Conservation (phyloP, 2,113 vertebrate species). For the Rafetus swinhoei region DNA sequence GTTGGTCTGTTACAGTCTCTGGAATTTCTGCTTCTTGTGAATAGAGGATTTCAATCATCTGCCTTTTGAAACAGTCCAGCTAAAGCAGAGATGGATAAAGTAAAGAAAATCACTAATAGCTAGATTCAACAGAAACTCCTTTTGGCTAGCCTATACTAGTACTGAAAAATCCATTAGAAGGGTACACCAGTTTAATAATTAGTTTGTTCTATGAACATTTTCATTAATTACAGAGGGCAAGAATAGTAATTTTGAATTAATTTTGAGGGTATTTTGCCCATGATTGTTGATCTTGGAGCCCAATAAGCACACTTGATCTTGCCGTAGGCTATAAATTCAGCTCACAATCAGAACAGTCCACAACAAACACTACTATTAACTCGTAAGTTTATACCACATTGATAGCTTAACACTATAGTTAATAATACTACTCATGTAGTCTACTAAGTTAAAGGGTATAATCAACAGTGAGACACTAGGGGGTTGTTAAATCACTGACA, state of each 20-base stretch:
- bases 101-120: neutral
- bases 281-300: rapidly evolving
- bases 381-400: rapidly evolving
- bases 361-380: neutral
- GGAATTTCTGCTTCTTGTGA: neutral
- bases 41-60: slow-evolving; percentile 64
- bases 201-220: neutral
- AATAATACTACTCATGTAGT: rapidly evolving
- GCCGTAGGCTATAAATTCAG: neutral
- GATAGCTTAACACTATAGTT: rapidly evolving
- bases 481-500: rapidly evolving
- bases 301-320: rapidly evolving
- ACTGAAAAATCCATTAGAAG: rapidly evolving
- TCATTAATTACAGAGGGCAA: rapidly evolving
- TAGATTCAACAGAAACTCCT: rapidly evolving
- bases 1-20: slow-evolving; percentile 42
- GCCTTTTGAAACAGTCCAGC: slow-evolving; percentile 77
- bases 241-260: neutral
- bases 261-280: neutral
- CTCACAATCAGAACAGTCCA: neutral
- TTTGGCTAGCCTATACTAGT: rapidly evolving
- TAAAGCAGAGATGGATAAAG: slow-evolving; percentile 2
- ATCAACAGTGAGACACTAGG: rapidly evolving
- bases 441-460: rapidly evolving
- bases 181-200: neutral